Base-by-base conservation (phyloP, 1,140 invertebrate genomes). In the Chrysomallon squamiferum region DNA sequence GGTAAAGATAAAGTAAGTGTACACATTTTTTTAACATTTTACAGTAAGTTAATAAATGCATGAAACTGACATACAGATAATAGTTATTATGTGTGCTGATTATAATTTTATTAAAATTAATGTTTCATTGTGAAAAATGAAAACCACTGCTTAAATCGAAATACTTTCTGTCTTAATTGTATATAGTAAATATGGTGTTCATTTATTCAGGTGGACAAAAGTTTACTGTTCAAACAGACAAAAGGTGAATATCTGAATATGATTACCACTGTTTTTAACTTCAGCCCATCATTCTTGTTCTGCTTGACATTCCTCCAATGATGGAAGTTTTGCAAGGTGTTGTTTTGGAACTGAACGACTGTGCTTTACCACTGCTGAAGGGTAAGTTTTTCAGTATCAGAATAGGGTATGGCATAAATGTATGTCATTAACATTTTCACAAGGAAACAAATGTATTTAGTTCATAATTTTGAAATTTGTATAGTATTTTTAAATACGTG, bases 321-420 rank as follows among this genome's bases (percentile, higher is more conserved):
- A 93, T 97, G 90, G 92, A 90, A 27, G 95, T 97, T 20, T 87
- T 99, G 4, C 90, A 96, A 84, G 97, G 97, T 70, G 96, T 99
- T 58, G 93, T 96, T 6, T 97, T 98, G 94, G 98, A 99, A 87
- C 87, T 99, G 27, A 89, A 91, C 56, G 98, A 99, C 85, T 97
- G 97, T 86, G 95, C 97, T 32, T 87, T 99, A 72, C 95, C 97
- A n/a, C 87, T 98, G 11, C 86, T 99, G 1, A 83, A 82, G 83
- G 88, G 90, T 90, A 78, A 74, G 68, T 59, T 27, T 22, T 25
- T 6, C 3, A n/a, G 35, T n/a, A n/a, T n/a, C n/a, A n/a, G n/a
- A n/a, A n/a, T 11, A 11, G n/a, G 9, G 41, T 43, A 11, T 9
- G n/a, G n/a, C n/a, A 11, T 43, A 11, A 9, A 43, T 11, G 41